Evolutionary conservation across 2,797 vertebrate species (phyloP).

Genomic region (Philypnodon macrostomus): DNA sequence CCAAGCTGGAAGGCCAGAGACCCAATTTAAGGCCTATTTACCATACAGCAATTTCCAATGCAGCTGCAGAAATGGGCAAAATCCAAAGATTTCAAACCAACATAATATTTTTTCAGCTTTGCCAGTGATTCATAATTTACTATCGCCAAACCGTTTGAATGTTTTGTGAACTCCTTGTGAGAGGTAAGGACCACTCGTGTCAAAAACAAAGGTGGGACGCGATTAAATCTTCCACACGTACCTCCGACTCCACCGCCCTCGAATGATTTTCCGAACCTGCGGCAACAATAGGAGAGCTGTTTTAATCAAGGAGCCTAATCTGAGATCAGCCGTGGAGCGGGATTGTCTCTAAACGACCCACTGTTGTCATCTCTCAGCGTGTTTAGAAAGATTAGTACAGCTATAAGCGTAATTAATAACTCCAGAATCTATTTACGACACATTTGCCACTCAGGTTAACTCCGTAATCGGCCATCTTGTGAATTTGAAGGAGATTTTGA

Average conservation of each 20-base stretch:
- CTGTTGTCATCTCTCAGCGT: conserved; percentile 35
- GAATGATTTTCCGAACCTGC: conserved; percentile 45
- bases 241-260: conserved; percentile 35
- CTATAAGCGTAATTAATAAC: conserved; percentile 15
- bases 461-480: too few relatives aligned
- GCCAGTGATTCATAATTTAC: conserved; percentile 53
- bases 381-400: conserved; percentile 23
- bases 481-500: too few relatives aligned
- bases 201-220: conserved; percentile 39
- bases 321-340: conserved; percentile 37
- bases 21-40: conserved; percentile 75
- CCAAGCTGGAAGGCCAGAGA: conserved; percentile 63
- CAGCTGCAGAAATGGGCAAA: conserved; percentile 34
- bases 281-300: conserved; percentile 26
- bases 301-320: conserved; percentile 55
- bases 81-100: not conserved
- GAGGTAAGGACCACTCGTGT: conserved; percentile 20
- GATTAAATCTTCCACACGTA: conserved; percentile 50
- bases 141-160: conserved; percentile 31
- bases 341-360: conserved; percentile 41
- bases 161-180: conserved; percentile 36
- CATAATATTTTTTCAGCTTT: conserved; percentile 19
- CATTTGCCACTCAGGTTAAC: too few relatives aligned
- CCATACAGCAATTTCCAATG: conserved; percentile 60
- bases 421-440: conserved; percentile 1